A percentile compares a stretch with the other conserved stretches of the same genome.
Evolutionary conservation across 2,888 invertebrate species (phyloP).

Genomic region (Epistrophe grossulariae): DNA sequence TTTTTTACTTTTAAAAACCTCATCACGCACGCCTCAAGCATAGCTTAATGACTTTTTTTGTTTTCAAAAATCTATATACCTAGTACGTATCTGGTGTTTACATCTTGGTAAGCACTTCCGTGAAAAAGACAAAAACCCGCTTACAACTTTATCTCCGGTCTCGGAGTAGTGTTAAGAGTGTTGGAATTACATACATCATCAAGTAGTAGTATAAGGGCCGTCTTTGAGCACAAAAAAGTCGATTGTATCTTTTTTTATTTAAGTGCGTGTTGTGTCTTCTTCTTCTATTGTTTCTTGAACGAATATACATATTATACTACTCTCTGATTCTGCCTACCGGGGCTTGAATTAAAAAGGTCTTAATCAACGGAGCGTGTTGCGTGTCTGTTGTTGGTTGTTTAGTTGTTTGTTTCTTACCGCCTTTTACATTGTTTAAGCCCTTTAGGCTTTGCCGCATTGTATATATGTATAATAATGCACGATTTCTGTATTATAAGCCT

Average conservation of each 20-base stretch:
- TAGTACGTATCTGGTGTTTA: constrained; percentile 33
- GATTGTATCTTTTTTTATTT: constrained; percentile 67
- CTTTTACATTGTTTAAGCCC: constrained; percentile 61
- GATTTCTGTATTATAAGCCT: neutral
- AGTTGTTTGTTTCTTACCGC: constrained; percentile 53
- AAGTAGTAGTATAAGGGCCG: constrained; percentile 24
- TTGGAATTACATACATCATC: constrained; percentile 31
- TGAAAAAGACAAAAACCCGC: constrained; percentile 48
- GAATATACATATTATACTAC: neutral
- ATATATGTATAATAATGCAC: too few relatives aligned
- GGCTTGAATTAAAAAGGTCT: constrained; percentile 62
- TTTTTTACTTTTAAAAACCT: constrained; percentile 17
- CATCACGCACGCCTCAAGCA: constrained; percentile 54
- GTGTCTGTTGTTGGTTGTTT: constrained; percentile 62
- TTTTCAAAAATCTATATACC: constrained; percentile 13
- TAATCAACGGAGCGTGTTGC: constrained; percentile 74
- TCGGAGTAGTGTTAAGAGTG: constrained; percentile 15
- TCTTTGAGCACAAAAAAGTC: constrained; percentile 16
- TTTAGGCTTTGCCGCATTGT: constrained; percentile 48
- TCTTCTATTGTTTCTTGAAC: constrained; percentile 26
- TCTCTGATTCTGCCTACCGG: constrained; percentile 15
- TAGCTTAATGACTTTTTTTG: constrained; percentile 52
- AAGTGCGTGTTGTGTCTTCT: constrained; percentile 60
- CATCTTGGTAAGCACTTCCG: constrained; percentile 66
- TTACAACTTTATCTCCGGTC: constrained; percentile 42